Evolutionary conservation across 2,797 vertebrate genomes (phyloP).

Genomic region (Hybognathus amarus): DNA sequence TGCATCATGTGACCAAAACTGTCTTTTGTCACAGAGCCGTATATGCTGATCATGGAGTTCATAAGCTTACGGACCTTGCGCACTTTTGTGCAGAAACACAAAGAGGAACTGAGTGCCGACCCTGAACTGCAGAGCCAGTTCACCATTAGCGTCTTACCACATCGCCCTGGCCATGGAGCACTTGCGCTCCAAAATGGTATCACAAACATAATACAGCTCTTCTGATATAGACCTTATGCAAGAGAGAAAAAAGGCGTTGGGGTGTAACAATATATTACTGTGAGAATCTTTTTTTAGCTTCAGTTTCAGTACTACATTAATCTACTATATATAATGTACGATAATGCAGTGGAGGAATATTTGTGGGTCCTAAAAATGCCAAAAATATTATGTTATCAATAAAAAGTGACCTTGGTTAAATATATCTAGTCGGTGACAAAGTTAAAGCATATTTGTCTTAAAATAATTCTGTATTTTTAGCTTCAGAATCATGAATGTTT

Average conservation of each 20-base stretch:
- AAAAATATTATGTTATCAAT: too few relatives aligned
- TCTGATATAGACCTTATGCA: not conserved
- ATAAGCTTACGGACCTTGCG: slow-evolving; percentile 76
- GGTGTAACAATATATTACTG: too few relatives aligned
- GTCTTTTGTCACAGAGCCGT: slow-evolving; percentile 70
- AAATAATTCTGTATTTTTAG: too few relatives aligned
- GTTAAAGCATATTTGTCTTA: too few relatives aligned
- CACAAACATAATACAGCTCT: not conserved
- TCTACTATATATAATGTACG: too few relatives aligned
- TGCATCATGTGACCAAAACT: not conserved
- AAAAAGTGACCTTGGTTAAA: too few relatives aligned
- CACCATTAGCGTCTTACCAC: slow-evolving; percentile 77
- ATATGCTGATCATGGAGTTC: slow-evolving; percentile 77
- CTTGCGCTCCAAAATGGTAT: slow-evolving; percentile 77
- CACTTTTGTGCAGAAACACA: slow-evolving; percentile 75
- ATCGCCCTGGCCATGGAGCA: slow-evolving; percentile 79
- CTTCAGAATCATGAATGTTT: too few relatives aligned
- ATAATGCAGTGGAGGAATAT: too few relatives aligned
- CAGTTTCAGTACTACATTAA: too few relatives aligned
- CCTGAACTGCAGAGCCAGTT: slow-evolving; percentile 74
- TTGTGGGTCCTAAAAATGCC: too few relatives aligned
- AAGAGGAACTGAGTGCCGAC: slow-evolving; percentile 63
- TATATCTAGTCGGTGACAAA: too few relatives aligned
- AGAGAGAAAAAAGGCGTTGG: not conserved
- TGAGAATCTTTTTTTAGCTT: too few relatives aligned